phyloP scores from a whole-genome alignment of 2,113 vertebrate species.

The Helogale parvula region DNA sequence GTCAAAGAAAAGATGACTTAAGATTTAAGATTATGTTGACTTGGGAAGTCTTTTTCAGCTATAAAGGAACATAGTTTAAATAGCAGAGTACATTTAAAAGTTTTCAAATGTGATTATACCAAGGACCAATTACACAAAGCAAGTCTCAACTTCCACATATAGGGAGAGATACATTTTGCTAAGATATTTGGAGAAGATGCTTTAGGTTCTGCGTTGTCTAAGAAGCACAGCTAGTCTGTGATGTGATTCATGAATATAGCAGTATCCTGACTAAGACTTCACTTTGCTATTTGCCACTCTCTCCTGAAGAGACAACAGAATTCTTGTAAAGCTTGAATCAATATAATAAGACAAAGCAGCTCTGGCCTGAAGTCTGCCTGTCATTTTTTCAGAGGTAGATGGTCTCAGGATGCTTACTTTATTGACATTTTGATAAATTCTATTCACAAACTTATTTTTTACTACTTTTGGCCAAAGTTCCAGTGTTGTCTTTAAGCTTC shows the following conservation, averaged over 20 bases:
- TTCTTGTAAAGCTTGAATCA: not conserved
- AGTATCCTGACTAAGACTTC: not conserved
- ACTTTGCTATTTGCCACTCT: not conserved
- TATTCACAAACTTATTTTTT: not conserved
- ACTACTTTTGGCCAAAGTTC: not conserved
- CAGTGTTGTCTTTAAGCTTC: not conserved
- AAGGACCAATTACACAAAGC: not conserved
- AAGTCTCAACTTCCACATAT: not conserved
- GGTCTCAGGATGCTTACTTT: not conserved
- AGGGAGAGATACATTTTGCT: not conserved
- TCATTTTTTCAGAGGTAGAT: slow-evolving; percentile 2
- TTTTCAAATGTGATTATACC: not conserved
- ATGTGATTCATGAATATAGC: not conserved
- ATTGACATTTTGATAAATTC: slow-evolving; percentile 14
- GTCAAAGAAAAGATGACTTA: not conserved
- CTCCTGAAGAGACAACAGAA: not conserved
- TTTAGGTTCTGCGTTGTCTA: not conserved
- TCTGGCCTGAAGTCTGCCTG: not conserved
- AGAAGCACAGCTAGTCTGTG: not conserved
- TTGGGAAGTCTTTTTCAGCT: not conserved
- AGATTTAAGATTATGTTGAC: slow-evolving; percentile 29
- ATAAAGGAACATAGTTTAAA: slow-evolving; percentile 29
- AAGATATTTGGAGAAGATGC: not conserved
- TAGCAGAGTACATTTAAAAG: not conserved
- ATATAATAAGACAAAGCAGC: slow-evolving; percentile 10